Evolutionary conservation across 92 coral and sea anemone genomes (phyloP), one percentile per base, ranked within the genome.

Genomic region (Hydrozoanthus gracilis): DNA sequence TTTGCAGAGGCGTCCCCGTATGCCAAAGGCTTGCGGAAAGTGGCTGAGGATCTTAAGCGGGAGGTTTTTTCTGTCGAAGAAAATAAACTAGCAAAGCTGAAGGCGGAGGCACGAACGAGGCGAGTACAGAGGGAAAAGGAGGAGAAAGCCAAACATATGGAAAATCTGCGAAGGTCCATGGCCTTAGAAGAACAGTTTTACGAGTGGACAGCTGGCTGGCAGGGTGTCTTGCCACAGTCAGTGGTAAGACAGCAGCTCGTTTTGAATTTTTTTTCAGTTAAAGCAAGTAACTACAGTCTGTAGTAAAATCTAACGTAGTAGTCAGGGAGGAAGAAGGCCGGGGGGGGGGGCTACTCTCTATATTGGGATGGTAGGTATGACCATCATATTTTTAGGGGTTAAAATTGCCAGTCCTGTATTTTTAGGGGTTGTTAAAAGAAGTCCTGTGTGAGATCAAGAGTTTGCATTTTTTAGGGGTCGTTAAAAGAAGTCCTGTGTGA

Each of bases 1-100:
- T 95, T 96, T 80, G 94, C 98, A 0, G 98, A 93, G 18, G 95
- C 99, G 6, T 96, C 99, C 0, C 99, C 99, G 0, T 96, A 96
- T 76, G 95, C 98, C 3, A 95, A 89, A 82, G 99, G 99, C 3
- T 76, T 96, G 68, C 91, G 92, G 15, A 96, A 96, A 89, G 96
- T 95, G 13, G 87, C 87, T 8, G 98, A 93, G 11, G 99, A 96
- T 77, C 89, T 96, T 17, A 95, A 93, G 52, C 91, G 88, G 66
- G 97, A 96, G 76, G 95, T 95, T 4, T 96, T 92, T 82, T 91
- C 96, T 3, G 76, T 96, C 70, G 96, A 93, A 73, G 91, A 90
- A 44, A 95, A 95, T 65, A 92, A 91, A 55, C 79, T 96, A 17
- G 98, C 97, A 16, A 96, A 89, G 74, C 82, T 96, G 48, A 96